These are phyloP conservation scores for Tichodroma muraria DNA, from an alignment of 2,113 vertebrate genomes.

Conservation along the genomic window DNA sequence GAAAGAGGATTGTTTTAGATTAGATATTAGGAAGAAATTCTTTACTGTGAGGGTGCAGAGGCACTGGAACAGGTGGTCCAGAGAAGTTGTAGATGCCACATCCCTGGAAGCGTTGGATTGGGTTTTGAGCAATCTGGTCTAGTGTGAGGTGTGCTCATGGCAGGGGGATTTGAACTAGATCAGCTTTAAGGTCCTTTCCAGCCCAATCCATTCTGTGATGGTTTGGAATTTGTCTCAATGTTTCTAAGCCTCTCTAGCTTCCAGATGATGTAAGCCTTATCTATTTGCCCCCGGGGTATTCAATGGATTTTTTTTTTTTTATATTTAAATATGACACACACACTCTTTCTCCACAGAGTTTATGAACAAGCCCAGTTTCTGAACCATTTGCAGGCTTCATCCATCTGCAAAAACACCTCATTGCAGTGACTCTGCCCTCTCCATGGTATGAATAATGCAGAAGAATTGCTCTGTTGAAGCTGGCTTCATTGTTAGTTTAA, in stretches of 20 bases:
- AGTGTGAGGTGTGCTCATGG: neutral
- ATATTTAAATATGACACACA: neutral
- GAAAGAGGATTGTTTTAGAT: neutral
- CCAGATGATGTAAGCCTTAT: neutral
- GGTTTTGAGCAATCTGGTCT: neutral
- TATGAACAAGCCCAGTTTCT: neutral
- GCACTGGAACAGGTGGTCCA: neutral
- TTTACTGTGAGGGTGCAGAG: neutral
- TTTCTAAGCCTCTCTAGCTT: neutral
- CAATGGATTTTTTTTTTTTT: neutral
- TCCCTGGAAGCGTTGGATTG: neutral
- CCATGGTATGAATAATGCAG: conserved; percentile 50
- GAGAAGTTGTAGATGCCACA: neutral
- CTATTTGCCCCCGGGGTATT: neutral
- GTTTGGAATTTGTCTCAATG: neutral
- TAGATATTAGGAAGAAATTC: neutral
- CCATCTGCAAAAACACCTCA: neutral
- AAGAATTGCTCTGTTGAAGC: conserved; percentile 36
- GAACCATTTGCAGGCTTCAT: neutral
- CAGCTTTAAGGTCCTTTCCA: neutral
- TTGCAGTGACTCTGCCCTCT: neutral
- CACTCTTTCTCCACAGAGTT: neutral
- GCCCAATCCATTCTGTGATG: neutral
- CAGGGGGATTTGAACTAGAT: neutral
- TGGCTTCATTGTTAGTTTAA: conserved; percentile 53